These are phyloP conservation scores for Drosophila prolongata DNA, from an alignment of 2,888 invertebrate species.

Conservation along the genomic window DNA sequence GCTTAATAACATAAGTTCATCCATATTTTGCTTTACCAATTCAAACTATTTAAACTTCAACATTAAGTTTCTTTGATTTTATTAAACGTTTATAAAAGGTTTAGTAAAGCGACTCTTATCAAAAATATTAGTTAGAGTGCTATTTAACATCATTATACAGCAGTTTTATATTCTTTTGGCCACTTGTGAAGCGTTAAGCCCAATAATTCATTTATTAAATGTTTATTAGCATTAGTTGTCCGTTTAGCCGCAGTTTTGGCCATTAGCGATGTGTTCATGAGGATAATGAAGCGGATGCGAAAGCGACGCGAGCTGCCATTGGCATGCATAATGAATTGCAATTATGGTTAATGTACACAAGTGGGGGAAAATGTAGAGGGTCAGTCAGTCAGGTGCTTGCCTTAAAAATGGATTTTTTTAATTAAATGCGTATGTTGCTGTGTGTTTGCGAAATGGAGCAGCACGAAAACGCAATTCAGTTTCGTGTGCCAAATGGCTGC, in stretches of 20 bases:
- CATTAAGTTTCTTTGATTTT: too few species aligned
- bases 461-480: conserved; percentile 30
- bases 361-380: conserved; percentile 6
- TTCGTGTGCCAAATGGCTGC: conserved; percentile 49
- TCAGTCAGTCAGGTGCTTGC: conserved; percentile 30
- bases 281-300: conserved; percentile 35
- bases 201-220: conserved; percentile 44
- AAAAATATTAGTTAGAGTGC: background rate
- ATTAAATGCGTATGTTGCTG: conserved; percentile 36
- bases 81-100: too few species aligned
- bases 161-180: conserved; percentile 10
- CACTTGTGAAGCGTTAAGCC: conserved; percentile 14
- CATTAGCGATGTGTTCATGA: conserved; percentile 24
- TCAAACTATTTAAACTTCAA: too few species aligned
- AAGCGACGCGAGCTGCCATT: conserved; percentile 21
- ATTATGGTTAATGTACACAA: conserved; percentile 45
- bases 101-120: too few species aligned
- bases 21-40: too few species aligned
- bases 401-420: conserved; percentile 37
- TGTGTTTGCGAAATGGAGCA: conserved; percentile 36
- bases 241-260: conserved; percentile 30
- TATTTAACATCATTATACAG: background rate
- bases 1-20: too few species aligned
- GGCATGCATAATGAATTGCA: conserved; percentile 50
- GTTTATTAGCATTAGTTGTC: conserved; percentile 40